These are phyloP conservation scores for Cataglyphis altisquamis DNA, from an alignment of 2,888 invertebrate species.

Conservation along the genomic window DNA sequence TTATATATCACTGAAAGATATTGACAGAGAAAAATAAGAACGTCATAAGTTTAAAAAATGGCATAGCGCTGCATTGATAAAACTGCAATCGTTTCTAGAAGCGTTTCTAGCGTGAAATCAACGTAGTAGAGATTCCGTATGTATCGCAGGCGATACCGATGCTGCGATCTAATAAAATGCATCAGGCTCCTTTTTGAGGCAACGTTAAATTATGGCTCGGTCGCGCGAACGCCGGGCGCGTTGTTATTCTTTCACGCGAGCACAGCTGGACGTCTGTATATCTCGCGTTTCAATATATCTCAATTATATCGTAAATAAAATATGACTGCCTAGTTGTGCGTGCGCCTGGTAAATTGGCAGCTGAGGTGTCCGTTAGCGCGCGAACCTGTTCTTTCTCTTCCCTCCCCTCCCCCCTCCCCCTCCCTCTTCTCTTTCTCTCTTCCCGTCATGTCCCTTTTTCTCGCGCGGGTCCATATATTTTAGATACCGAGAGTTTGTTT, in stretches of 20 bases:
- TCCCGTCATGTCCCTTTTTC: constrained; percentile 8
- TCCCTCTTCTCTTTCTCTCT: not conserved
- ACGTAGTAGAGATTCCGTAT: constrained; percentile 29
- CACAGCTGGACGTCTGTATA: constrained; percentile 79
- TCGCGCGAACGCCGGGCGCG: constrained; percentile 59
- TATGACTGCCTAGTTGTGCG: constrained; percentile 81
- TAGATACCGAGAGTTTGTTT: constrained; percentile 51
- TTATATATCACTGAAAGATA: constrained; percentile 22
- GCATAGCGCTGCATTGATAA: constrained; percentile 15
- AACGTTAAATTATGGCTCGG: constrained; percentile 73
- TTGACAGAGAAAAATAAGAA: constrained; percentile 49
- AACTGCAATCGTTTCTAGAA: constrained; percentile 31
- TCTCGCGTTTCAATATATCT: constrained; percentile 83
- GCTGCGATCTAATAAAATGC: constrained; percentile 71
- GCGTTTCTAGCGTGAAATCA: constrained; percentile 46
- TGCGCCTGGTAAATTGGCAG: constrained; percentile 81
- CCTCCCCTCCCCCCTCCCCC: constrained; percentile 33
- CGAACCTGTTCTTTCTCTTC: constrained; percentile 71
- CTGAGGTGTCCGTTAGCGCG: constrained; percentile 77
- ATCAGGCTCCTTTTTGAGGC: constrained; percentile 69
- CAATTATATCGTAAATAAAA: constrained; percentile 85
- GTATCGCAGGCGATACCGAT: constrained; percentile 57
- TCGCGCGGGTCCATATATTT: constrained; percentile 32
- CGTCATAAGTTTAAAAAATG: constrained; percentile 38
- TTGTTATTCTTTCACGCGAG: constrained; percentile 68